These are phyloP conservation scores for Hycleus phaleratus DNA, from an alignment of 1,140 invertebrate species.

Conservation along the genomic window DNA sequence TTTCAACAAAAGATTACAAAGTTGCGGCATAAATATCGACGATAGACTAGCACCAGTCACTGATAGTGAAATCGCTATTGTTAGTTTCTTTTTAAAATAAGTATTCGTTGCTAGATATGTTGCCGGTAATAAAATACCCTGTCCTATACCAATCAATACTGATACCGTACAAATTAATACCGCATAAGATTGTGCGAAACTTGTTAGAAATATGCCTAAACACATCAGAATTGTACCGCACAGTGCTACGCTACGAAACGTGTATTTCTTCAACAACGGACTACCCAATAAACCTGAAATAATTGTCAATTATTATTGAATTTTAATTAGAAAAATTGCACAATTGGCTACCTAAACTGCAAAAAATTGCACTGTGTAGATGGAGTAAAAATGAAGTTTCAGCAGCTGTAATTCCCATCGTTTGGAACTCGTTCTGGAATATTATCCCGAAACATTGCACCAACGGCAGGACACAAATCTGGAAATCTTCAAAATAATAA, in stretches of 20 bases:
- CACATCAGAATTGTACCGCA: slow-evolving; percentile 28
- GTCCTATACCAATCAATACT: slow-evolving; percentile 35
- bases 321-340: background rate
- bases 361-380: slow-evolving; percentile 32
- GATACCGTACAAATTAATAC: slow-evolving; percentile 32
- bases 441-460: slow-evolving; percentile 36
- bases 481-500: background rate
- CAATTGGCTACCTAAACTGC: slow-evolving; percentile 24
- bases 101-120: slow-evolving; percentile 40
- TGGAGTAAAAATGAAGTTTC: slow-evolving; percentile 35
- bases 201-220: slow-evolving; percentile 30
- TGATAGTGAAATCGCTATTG: slow-evolving; percentile 41
- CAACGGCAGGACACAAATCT: slow-evolving; percentile 28
- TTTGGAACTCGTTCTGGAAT: slow-evolving; percentile 27
- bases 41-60: slow-evolving; percentile 40
- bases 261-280: slow-evolving; percentile 35
- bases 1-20: slow-evolving; percentile 32
- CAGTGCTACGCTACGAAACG: slow-evolving; percentile 29
- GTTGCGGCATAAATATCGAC: slow-evolving; percentile 41
- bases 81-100: slow-evolving; percentile 42
- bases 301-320: background rate
- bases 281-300: slow-evolving; percentile 35
- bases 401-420: slow-evolving; percentile 26
- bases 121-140: slow-evolving; percentile 37
- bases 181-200: slow-evolving; percentile 30